A percentile compares a stretch with the other conserved stretches of the same genome.
Evolutionary conservation across 2,888 invertebrate species (phyloP).

Genomic region (Heterodera filipjevi): DNA sequence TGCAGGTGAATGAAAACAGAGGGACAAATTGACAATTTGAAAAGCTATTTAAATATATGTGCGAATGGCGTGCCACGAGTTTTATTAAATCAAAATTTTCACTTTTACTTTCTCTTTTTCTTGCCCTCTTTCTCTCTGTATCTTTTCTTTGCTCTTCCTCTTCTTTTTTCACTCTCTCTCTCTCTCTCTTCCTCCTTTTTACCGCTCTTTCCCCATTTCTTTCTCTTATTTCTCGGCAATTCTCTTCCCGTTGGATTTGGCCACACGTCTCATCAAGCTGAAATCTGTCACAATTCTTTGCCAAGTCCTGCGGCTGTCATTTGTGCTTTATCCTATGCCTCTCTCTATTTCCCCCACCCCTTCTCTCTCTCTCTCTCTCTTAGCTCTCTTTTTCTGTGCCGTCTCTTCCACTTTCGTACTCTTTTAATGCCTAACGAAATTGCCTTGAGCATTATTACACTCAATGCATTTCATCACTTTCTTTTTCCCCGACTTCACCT

Average conservation of each 20-base stretch:
- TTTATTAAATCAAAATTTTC: background rate
- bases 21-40: background rate
- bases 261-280: background rate
- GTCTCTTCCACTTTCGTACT: background rate
- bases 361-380: background rate
- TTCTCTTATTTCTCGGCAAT: background rate
- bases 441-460: background rate
- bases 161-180: background rate
- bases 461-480: background rate
- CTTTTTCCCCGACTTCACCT: too few species aligned
- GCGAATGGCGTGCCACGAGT: too few species aligned
- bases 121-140: background rate
- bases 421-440: background rate
- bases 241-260: background rate
- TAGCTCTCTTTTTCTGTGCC: background rate
- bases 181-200: background rate
- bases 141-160: too few species aligned
- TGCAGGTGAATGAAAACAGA: constrained; percentile 5
- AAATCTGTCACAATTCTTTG: background rate
- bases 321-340: background rate
- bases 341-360: background rate
- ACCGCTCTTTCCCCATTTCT: background rate
- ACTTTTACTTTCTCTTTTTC: background rate
- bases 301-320: background rate
- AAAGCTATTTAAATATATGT: background rate